phyloP scores from a whole-genome alignment of 2,888 invertebrate genomes.

The Icerya purchasi region DNA sequence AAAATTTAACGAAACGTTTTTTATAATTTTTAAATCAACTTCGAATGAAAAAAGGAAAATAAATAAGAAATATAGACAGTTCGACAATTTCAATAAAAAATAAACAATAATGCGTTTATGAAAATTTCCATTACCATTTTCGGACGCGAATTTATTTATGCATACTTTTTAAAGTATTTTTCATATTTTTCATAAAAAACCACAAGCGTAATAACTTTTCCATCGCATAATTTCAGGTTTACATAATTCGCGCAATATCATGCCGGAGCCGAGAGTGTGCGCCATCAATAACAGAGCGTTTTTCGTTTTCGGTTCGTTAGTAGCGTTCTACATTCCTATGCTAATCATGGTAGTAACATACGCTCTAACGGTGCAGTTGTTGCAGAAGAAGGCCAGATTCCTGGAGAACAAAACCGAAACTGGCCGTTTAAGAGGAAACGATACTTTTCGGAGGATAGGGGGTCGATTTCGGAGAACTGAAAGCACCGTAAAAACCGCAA shows the following conservation, averaged over 20 bases:
- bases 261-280: conserved; percentile 54
- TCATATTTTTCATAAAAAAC: no score
- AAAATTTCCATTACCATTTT: no score
- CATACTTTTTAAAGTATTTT: no score
- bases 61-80: no score
- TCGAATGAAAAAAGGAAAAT: no score
- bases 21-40: no score
- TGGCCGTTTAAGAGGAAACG: conserved; percentile 6
- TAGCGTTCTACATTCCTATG: conserved; percentile 90
- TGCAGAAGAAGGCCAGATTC: conserved; percentile 49
- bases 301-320: conserved; percentile 76
- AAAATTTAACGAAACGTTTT: no score
- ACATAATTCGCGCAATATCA: conserved; percentile 52
- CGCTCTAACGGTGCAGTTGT: conserved; percentile 64
- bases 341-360: conserved; percentile 85
- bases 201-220: no score
- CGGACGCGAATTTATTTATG: no score
- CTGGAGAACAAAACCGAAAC: conserved; percentile 12
- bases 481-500: conserved; percentile 1
- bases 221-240: conserved; percentile 37
- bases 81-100: no score
- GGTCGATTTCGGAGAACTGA: conserved; percentile 25
- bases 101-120: no score
- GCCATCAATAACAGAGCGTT: conserved; percentile 67
- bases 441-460: conserved; percentile 24